These are phyloP conservation scores for Mustela nigripes DNA, from an alignment of 2,113 vertebrate species.

Conservation along the genomic window DNA sequence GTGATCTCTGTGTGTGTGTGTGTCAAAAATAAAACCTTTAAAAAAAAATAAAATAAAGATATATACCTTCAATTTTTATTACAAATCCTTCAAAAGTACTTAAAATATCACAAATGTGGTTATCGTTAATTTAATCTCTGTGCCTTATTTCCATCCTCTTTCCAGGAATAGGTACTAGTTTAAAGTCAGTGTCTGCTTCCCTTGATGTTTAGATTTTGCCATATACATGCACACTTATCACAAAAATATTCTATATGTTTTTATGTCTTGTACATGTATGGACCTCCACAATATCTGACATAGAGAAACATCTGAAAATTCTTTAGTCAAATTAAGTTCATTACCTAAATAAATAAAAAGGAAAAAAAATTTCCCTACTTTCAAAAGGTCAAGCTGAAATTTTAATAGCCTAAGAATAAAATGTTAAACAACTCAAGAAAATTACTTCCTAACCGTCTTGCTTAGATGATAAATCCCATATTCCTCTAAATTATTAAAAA, in stretches of 20 bases:
- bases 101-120: neutral
- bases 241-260: neutral
- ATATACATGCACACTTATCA: accelerated
- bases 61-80: neutral
- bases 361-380: neutral
- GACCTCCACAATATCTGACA: neutral
- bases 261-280: neutral
- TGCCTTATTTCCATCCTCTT: neutral
- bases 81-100: neutral
- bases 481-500: neutral
- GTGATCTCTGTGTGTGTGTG: too few relatives aligned
- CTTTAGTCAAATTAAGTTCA: neutral
- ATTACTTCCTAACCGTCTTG: neutral
- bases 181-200: neutral
- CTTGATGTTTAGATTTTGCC: neutral
- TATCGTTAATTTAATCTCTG: neutral
- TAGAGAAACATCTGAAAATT: neutral
- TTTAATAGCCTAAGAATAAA: slow-evolving; percentile 10
- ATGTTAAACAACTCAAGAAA: neutral
- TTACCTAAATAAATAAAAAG: neutral
- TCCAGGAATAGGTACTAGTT: too few relatives aligned
- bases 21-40: too few relatives aligned
- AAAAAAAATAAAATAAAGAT: neutral
- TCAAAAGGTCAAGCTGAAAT: neutral
- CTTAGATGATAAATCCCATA: neutral